Base-by-base conservation (phyloP, 2,797 vertebrate species). In the Diplodus puntazzo region DNA sequence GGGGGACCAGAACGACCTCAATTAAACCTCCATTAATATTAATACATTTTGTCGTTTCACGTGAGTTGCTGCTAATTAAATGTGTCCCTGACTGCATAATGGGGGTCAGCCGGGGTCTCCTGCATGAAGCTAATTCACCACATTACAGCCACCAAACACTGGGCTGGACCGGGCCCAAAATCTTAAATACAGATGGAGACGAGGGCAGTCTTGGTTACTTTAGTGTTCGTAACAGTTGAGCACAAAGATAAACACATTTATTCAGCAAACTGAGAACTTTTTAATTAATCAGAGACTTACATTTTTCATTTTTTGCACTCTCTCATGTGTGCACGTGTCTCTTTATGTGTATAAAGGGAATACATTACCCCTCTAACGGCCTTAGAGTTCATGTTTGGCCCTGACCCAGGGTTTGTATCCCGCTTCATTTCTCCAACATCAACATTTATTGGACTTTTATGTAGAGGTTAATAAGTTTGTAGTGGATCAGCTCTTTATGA, bases 1-100 rank as follows among this genome's bases (percentile, higher is more conserved):
- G 53, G 91, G 91, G 88, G 88, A 92, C 87, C 89, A 82, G 82
- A 87, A 88, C 82, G 92, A 93, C 94, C 94, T 93, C 93, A 94
- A 93, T 95, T 95, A 94, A 94, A 94, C 90, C 88, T 59, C 86
- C 89, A 94, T 94, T 93, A 93, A 94, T 92, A 94, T 94, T 92
- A 93, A 94, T 93, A 92, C 90, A 88, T 92, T 92, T 92, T 90
- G 91, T 90, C 89, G 88, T 93, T 94, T 93, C 92, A 94, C 90
- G 92, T 91, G 89, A 93, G 91, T 92, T 92, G 87, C 86, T 23
- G 63, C 92, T 94, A 94, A 94, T 95, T 95, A 92, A 94, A 94
- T 92, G 90, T 89, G 90, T 93, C 90, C 88, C 87, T 88, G 89
- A 77, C 84, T 90, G 88, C 85, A 87, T 94, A 93, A 94, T 93